phyloP scores from a whole-genome alignment of 1,140 invertebrate genomes.

The Euborellia annulipes region DNA sequence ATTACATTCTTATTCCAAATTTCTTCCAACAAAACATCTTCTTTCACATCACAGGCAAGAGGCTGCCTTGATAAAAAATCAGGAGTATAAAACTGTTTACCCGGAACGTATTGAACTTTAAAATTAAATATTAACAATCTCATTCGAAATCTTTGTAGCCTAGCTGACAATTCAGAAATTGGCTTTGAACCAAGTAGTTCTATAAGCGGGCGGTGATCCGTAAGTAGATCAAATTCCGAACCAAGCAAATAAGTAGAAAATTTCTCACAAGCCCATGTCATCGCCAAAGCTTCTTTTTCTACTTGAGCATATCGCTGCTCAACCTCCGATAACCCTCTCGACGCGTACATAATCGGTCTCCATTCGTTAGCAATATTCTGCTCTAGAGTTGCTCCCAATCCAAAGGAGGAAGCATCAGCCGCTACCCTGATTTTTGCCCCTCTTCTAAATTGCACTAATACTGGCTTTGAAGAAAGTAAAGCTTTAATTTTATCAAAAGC shows the following conservation, averaged over 20 bases:
- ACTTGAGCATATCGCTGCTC: conserved; percentile 23
- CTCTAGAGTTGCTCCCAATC: conserved; percentile 21
- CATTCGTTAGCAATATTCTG: conserved; percentile 20
- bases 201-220: not conserved
- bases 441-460: conserved; percentile 12
- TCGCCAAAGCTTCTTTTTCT: conserved; percentile 24
- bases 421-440: conserved; percentile 4
- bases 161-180: conserved; percentile 1
- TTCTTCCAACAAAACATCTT: not conserved
- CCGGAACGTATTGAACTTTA: not conserved
- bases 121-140: not conserved
- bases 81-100: not conserved
- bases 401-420: conserved; percentile 6
- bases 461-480: not conserved
- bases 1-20: not conserved
- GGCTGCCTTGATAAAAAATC: not conserved
- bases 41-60: not conserved
- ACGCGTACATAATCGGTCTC: conserved; percentile 20
- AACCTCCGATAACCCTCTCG: conserved; percentile 19
- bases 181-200: not conserved
- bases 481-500: conserved; percentile 12
- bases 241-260: not conserved
- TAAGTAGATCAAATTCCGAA: not conserved
- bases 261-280: conserved; percentile 9
- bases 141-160: not conserved